phyloP scores from a whole-genome alignment of 2,113 vertebrate genomes.

The Acrocephalus kingi region DNA sequence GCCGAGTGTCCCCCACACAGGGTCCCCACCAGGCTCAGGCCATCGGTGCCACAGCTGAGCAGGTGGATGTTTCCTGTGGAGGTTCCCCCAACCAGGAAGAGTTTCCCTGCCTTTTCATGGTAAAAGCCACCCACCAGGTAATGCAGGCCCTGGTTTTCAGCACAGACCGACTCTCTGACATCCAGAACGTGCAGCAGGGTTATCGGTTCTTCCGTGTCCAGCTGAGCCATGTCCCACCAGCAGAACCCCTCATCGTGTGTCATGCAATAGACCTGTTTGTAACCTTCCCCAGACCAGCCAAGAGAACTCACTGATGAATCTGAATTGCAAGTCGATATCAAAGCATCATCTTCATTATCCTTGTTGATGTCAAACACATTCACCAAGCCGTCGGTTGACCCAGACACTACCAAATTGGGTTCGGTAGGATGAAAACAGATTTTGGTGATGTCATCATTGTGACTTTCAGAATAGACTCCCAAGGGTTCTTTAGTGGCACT shows the following conservation, averaged over 20 bases:
- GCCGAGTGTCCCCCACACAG: slow-evolving; percentile 81
- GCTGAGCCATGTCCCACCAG: slow-evolving; percentile 87
- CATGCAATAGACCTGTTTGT: slow-evolving; percentile 83
- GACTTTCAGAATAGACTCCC: slow-evolving; percentile 93
- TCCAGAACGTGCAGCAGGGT: slow-evolving; percentile 77
- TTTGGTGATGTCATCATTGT: slow-evolving; percentile 92
- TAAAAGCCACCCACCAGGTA: slow-evolving; percentile 89
- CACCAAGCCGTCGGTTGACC: slow-evolving; percentile 91
- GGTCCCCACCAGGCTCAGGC: slow-evolving; percentile 73
- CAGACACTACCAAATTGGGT: slow-evolving; percentile 81
- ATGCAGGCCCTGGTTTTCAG: slow-evolving; percentile 63
- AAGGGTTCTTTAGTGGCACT: slow-evolving; percentile 67
- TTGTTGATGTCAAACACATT: slow-evolving; percentile 90
- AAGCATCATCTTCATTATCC: slow-evolving; percentile 86
- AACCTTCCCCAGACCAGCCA: slow-evolving; percentile 83
- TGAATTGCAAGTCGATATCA: slow-evolving; percentile 88
- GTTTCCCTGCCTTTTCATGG: slow-evolving; percentile 75
- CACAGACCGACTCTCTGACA: slow-evolving; percentile 63
- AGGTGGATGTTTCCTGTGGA: slow-evolving; percentile 80
- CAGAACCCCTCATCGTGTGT: slow-evolving; percentile 89
- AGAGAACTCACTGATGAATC: slow-evolving; percentile 83
- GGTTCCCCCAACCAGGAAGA: slow-evolving; percentile 85
- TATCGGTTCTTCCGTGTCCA: slow-evolving; percentile 84
- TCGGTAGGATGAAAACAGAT: slow-evolving; percentile 87
- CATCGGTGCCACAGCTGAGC: slow-evolving; percentile 69